These are phyloP conservation scores for Bimastos eiseni DNA, from an alignment of 2,888 invertebrate species.

Conservation along the genomic window DNA sequence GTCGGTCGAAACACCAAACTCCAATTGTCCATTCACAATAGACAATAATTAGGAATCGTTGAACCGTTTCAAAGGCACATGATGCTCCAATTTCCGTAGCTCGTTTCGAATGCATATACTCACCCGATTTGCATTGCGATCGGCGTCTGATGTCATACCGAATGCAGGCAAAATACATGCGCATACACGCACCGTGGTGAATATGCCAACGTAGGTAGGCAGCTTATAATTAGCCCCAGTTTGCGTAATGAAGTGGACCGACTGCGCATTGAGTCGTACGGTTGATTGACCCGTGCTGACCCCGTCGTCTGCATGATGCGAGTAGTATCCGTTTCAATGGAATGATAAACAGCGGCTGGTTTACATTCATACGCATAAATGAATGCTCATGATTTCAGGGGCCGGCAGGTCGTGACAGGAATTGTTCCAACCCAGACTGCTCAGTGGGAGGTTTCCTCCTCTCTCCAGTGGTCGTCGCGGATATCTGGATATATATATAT, in stretches of 20 bases:
- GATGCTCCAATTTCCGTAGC: not conserved
- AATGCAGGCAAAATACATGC: not conserved
- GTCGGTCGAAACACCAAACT: not conserved
- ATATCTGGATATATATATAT: not conserved
- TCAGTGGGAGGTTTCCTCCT: not conserved
- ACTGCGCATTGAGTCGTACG: not conserved
- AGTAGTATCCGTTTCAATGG: conserved; percentile 13
- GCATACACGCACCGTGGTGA: not conserved
- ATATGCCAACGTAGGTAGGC: not conserved
- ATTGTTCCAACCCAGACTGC: not conserved
- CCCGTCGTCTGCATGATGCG: not conserved
- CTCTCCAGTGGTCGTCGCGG: not conserved
- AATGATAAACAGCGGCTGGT: not conserved
- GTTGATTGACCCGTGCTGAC: not conserved
- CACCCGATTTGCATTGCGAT: not conserved
- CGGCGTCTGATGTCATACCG: not conserved
- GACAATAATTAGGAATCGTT: not conserved
- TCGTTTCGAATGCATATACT: conserved; percentile 1
- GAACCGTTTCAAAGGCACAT: not conserved
- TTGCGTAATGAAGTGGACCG: not conserved
- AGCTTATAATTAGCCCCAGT: not conserved
- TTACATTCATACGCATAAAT: not conserved
- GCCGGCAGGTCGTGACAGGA: not conserved
- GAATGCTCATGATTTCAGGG: not conserved
- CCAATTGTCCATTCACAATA: not conserved